Conservation (phyloP, 2,888 invertebrate genomes). For the Trimorus sp. region DNA sequence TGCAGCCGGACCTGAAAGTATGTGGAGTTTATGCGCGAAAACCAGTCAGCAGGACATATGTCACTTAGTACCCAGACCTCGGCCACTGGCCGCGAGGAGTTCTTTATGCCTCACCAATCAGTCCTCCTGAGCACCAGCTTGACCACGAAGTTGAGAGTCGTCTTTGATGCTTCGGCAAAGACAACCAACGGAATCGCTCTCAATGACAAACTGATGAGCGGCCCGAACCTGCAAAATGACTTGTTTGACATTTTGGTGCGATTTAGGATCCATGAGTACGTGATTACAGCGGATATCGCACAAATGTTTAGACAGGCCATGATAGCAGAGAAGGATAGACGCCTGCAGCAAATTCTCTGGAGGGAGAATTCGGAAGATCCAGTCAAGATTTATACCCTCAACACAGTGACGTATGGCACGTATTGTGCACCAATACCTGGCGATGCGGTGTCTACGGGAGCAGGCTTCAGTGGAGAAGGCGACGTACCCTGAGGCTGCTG, state of each 20-base stretch:
- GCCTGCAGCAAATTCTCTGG: not conserved
- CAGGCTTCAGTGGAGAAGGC: too few relatives aligned
- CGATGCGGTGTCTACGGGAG: not conserved
- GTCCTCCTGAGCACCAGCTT: conserved; percentile 14
- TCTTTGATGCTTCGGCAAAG: too few relatives aligned
- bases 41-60: conserved; percentile 51
- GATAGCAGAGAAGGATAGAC: not conserved
- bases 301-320: conserved; percentile 13
- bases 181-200: too few relatives aligned
- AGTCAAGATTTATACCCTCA: not conserved
- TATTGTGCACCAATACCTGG: not conserved
- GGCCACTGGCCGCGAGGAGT: not conserved
- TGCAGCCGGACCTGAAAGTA: conserved; percentile 26
- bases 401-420: too few relatives aligned
- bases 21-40: conserved; percentile 52
- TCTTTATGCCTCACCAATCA: conserved; percentile 34
- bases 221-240: too few relatives aligned
- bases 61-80: not conserved
- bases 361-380: not conserved
- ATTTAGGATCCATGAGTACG: conserved; percentile 19
- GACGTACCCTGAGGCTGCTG: not conserved
- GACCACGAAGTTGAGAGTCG: too few relatives aligned
- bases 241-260: not conserved
- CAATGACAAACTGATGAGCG: too few relatives aligned
- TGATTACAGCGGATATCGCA: conserved; percentile 14